phyloP scores from a whole-genome alignment of 1,140 invertebrate genomes.

The Antheraea pernyi region DNA sequence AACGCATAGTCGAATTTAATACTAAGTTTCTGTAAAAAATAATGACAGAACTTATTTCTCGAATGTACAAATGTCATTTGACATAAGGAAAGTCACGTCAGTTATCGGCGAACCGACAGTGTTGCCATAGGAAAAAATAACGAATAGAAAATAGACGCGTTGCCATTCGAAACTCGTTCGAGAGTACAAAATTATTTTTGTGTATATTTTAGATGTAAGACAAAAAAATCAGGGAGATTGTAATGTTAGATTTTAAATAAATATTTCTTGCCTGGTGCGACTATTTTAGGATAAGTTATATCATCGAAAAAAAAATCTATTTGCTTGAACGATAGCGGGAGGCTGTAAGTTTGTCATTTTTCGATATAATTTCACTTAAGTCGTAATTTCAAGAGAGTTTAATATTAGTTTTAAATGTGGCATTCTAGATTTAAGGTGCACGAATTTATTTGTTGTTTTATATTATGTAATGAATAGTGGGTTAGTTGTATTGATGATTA shows the following conservation, averaged over 20 bases:
- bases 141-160: slow-evolving; percentile 31
- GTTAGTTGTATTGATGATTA: not conserved
- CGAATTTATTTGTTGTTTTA: slow-evolving; percentile 78
- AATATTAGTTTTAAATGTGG: slow-evolving; percentile 57
- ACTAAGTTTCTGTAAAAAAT: too few relatives aligned
- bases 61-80: not conserved
- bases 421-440: slow-evolving; percentile 70
- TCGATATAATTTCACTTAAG: slow-evolving; percentile 10
- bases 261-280: slow-evolving; percentile 68
- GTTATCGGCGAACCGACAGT: slow-evolving; percentile 55
- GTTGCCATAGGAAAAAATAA: slow-evolving; percentile 63
- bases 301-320: not conserved
- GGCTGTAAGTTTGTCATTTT: slow-evolving; percentile 2
- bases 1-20: too few relatives aligned
- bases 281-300: slow-evolving; percentile 9
- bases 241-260: slow-evolving; percentile 57
- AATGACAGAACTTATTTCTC: too few relatives aligned
- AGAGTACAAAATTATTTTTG: slow-evolving; percentile 78
- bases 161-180: slow-evolving; percentile 73
- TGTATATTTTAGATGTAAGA: slow-evolving; percentile 74
- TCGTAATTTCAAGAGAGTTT: slow-evolving; percentile 43
- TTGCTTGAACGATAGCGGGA: slow-evolving; percentile 1
- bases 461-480: slow-evolving; percentile 58
- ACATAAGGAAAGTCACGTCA: not conserved
- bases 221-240: slow-evolving; percentile 74